Percentiles rank a stretch among this genome's conserved stretches.
These are phyloP conservation scores for Selene dorsalis DNA, from an alignment of 2,797 vertebrate genomes.

Conservation along the genomic window DNA sequence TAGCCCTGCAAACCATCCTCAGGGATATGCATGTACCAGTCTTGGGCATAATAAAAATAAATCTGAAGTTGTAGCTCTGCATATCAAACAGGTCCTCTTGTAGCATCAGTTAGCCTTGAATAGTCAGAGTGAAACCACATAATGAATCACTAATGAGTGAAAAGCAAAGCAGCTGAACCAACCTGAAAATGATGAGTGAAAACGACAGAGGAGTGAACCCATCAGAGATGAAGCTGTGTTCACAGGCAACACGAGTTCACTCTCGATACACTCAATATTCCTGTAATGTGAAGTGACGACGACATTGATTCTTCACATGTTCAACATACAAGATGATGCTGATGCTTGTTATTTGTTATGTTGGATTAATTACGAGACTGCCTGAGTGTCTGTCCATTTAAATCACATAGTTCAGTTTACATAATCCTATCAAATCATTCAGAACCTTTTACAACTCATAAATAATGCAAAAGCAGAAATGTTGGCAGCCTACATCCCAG, in stretches of 20 bases:
- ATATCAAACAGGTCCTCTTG: constrained; percentile 14
- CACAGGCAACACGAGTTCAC: background rate
- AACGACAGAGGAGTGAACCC: background rate
- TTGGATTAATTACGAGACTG: background rate
- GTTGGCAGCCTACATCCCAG: too few species aligned
- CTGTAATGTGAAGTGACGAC: background rate
- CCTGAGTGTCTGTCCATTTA: background rate
- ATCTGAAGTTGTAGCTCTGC: background rate
- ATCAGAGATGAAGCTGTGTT: background rate
- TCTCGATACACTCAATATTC: background rate
- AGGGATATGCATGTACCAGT: background rate
- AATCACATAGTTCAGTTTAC: background rate
- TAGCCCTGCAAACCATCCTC: background rate
- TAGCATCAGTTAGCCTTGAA: constrained; percentile 14
- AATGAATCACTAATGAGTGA: background rate
- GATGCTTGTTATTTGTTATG: background rate
- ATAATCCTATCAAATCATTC: background rate
- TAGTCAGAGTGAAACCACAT: background rate
- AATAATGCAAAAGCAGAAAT: too few species aligned
- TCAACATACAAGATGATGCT: background rate
- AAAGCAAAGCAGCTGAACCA: background rate
- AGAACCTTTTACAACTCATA: background rate
- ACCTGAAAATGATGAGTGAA: background rate
- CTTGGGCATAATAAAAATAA: constrained; percentile 17
- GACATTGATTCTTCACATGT: background rate